Conservation (phyloP, 2,113 vertebrate genomes). For the Indicator maculatus region DNA sequence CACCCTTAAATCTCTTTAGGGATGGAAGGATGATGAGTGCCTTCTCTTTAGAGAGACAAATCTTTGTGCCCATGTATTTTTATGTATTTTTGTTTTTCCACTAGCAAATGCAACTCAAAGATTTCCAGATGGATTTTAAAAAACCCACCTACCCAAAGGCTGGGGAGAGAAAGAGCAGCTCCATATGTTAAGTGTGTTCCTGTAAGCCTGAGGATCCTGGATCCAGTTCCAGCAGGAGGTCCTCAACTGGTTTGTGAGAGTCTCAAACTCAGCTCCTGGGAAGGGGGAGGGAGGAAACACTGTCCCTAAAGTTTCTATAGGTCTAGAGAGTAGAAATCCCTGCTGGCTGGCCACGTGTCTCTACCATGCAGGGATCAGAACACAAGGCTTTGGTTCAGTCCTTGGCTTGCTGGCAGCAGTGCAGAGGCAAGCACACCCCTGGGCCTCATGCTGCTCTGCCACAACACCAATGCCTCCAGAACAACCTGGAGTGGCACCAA, state of each 20-base stretch:
- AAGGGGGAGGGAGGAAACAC: conserved; percentile 57
- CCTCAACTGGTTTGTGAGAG: conserved; percentile 62
- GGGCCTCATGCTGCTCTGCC: conserved; percentile 26
- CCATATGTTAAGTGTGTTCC: conserved; percentile 66
- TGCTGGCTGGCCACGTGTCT: conserved; percentile 23
- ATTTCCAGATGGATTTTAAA: conserved; percentile 76
- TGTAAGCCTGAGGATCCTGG: conserved; percentile 56
- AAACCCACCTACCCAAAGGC: conserved; percentile 78
- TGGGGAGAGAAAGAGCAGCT: conserved; percentile 67
- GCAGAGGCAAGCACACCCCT: conserved; percentile 33
- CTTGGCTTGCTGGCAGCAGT: conserved; percentile 52
- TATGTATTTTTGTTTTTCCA: not conserved
- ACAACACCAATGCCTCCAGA: conserved; percentile 28
- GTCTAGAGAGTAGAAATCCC: conserved; percentile 40
- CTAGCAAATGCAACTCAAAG: conserved; percentile 52
- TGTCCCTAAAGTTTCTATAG: conserved; percentile 51
- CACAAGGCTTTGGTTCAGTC: conserved; percentile 31
- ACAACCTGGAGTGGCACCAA: conserved; percentile 19
- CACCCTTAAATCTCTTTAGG: conserved; percentile 62
- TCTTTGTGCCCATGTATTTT: conserved; percentile 59
- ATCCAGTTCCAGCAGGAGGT: conserved; percentile 68
- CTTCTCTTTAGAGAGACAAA: conserved; percentile 61
- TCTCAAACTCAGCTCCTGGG: conserved; percentile 49
- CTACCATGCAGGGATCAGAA: conserved; percentile 43
- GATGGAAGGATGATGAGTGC: conserved; percentile 65